Evolutionary conservation across 2,113 vertebrate genomes (phyloP), one percentile per base, ranked within the genome.

Genomic region (Halcyon senegalensis): DNA sequence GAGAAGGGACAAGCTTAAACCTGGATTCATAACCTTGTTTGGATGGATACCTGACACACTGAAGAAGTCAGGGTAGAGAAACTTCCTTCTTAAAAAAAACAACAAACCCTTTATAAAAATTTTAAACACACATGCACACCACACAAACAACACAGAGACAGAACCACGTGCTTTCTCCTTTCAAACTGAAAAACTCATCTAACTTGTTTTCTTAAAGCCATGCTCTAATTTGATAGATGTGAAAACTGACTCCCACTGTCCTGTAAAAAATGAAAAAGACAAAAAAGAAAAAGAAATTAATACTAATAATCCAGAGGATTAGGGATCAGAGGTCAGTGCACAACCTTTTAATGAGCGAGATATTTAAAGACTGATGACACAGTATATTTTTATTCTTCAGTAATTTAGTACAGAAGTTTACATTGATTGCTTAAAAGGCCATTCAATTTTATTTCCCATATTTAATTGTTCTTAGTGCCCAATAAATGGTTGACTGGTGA

Each of bases 391-490:
- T 96, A 97, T 96, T 98, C 96, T 94, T 96, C 93, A 62, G 94
- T 98, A 97, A 98, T 98, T 98, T 97, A 97, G 97, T 97, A 97
- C 97, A 98, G 97, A 98, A 98, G 97, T 98, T 98, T 97, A 98
- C 96, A 98, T 97, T 98, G 98, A 98, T 97, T 97, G 90, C 96
- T 97, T 97, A 97, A 97, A 97, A 97, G 94, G 94, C 97, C 89
- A 95, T 94, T 97, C 72, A 3, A 94, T 98, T 98, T 98, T 98
- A 98, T 98, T 98, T 97, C 96, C 93, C 90, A 96, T 98, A 97
- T 98, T 97, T 98, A 98, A 98, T 98, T 98, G 98, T 98, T 98
- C 97, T 96, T 97, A 96, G 97, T 96, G 96, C 75, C 95, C 97
- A 96, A 97, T 97, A 98, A 98, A 97, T 97, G 97, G 96, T 94